A percentile compares a stretch with the other conserved stretches of the same genome.
phyloP scores from a whole-genome alignment of 2,113 vertebrate genomes.

The Dipodomys spectabilis region DNA sequence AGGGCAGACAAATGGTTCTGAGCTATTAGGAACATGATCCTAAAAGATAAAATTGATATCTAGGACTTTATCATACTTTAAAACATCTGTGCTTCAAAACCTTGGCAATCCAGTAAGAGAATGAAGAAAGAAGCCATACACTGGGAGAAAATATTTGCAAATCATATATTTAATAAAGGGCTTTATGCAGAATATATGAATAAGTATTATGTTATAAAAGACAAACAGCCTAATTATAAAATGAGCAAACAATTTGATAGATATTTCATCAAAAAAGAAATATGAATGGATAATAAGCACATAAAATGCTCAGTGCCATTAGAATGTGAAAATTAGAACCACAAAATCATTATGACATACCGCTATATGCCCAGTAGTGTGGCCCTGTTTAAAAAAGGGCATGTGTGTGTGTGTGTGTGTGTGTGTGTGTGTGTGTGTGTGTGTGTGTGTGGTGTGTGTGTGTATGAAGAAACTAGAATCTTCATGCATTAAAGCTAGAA shows the following conservation, averaged over 20 bases:
- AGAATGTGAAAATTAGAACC: conserved; percentile 46
- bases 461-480: not conserved
- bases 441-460: too few species aligned
- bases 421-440: too few species aligned
- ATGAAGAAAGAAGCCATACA: conserved; percentile 35
- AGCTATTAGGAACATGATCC: not conserved
- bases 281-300: conserved; percentile 46
- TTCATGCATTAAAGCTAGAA: not conserved
- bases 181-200: conserved; percentile 42
- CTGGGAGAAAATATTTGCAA: conserved; percentile 54
- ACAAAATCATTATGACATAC: not conserved
- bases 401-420: too few species aligned
- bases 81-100: conserved; percentile 45
- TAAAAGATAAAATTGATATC: not conserved
- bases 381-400: not conserved
- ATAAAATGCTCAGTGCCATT: conserved; percentile 25
- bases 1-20: not conserved
- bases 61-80: conserved; percentile 47
- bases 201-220: conserved; percentile 34
- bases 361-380: not conserved
- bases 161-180: conserved; percentile 40
- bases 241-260: conserved; percentile 48
- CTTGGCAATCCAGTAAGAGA: not conserved
- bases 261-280: conserved; percentile 37
- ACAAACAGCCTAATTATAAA: conserved; percentile 57